phyloP scores from a whole-genome alignment of 2,113 vertebrate species.

The Chaenocephalus aceratus region DNA sequence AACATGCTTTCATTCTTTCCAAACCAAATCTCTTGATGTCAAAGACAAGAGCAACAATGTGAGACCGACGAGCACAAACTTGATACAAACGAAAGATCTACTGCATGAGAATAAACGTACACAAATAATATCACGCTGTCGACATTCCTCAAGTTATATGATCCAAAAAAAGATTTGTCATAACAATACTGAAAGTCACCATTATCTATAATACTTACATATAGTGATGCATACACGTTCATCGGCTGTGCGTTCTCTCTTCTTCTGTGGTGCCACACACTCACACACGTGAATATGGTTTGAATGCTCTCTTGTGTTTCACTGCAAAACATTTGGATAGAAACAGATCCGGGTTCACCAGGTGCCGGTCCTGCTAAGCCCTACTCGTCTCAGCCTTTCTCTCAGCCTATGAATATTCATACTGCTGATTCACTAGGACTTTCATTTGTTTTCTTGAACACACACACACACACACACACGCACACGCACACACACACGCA shows the following conservation, averaged over 20 bases:
- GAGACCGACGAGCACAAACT: no score
- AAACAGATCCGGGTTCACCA: constrained; percentile 75
- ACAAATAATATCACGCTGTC: neutral
- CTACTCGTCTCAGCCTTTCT: constrained; percentile 63
- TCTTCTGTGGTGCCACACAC: neutral
- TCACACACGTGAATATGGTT: neutral
- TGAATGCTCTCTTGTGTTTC: constrained; percentile 27
- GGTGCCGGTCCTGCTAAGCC: constrained; percentile 75
- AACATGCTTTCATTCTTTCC: neutral
- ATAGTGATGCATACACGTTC: neutral
- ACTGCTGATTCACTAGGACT: constrained; percentile 48
- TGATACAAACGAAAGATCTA: no score
- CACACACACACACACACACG: neutral
- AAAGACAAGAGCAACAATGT: neutral
- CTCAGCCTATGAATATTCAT: constrained; percentile 80
- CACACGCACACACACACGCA: neutral
- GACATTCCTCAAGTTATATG: neutral
- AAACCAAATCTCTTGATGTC: neutral
- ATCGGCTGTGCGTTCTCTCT: neutral
- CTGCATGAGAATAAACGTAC: neutral
- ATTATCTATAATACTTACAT: neutral
- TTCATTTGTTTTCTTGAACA: constrained; percentile 34
- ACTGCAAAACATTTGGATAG: constrained; percentile 43
- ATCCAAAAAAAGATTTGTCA: neutral
- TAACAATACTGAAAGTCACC: neutral